Base-by-base conservation (phyloP, 2,797 vertebrate genomes). In the Poeciliopsis paucimaculata region DNA sequence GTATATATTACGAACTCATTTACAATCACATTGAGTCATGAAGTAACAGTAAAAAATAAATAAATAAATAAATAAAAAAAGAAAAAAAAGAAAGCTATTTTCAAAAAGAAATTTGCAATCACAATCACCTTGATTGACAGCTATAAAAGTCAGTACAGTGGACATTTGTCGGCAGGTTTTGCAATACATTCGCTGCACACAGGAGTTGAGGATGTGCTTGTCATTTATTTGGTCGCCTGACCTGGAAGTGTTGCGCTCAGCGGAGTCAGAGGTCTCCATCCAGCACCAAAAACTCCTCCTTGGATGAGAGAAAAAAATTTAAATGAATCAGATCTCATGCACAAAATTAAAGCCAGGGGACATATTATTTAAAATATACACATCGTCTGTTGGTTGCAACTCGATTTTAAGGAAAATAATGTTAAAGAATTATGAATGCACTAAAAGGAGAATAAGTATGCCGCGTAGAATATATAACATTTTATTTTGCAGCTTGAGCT, bases 221-320 rank as follows among this genome's bases (percentile, higher is more conserved):
- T 82, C 51, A 75, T 60, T 39, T 41, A 76, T 20, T 77, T 43
- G 31, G 28, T 75, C 78, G 15, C 76, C 73, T 72, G 82, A 76
- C 70, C 83, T 75, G 84, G 78, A 82, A 84, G 41, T 74, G 83
- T 77, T 70, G 81, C 77, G 41, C 77, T 68, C 93, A 86, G 93
- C 88, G 26, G 82, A 95, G 95, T 82, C 95, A 96, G 73, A 94
- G 95, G 77, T 96, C 96, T 88, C 93, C 96, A 90, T 95, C 94
- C 89, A 95, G 94, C 81, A 92, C 95, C 84, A 93, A 95, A 34
- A 55, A 93, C 94, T 93, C 83, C 95, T 96, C 90, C 96, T 96
- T 91, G 95, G 95, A 96, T 95, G 96, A 91, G 94, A 97, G 95
- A 95, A 96, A 95, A 96, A 96, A 49, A 96, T 80, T 88, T 71